Evolutionary conservation across 2,888 invertebrate genomes (phyloP), one percentile per base, ranked within the genome.

Genomic region (Tenthredo amoena): DNA sequence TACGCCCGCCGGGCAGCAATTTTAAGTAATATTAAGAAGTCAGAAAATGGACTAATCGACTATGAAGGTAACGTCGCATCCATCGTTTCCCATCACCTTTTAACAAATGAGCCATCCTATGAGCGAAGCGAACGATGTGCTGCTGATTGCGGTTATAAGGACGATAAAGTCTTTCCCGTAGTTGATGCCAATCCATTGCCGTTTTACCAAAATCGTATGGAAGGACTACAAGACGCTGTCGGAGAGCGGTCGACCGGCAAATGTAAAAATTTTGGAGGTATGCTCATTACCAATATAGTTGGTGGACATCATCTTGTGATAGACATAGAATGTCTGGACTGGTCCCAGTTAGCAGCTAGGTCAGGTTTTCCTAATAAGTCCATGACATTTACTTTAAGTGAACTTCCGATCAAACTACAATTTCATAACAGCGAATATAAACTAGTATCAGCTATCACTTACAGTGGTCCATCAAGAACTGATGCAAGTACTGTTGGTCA

Each of bases 161-260:
- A 65, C 26, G 1, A 31, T 65, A 21, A 9, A 65, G 10, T 65
- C 65, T 31, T 26, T 31, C 65, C 65, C 26, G 65, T 65, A 9
- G 26, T 65, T 26, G 65, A 65, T 31, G 26, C 31, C 26, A 26
- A 47, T 3, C n/a, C 15, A 31, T 68, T 68, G 34, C 43, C 43
- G 15, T 72, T 72, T 12, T 72, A 72, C 21, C 9, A 72, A 72
- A 72, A 72, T 72, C n/a, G 72, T 40, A 72, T 72, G 72, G 18
- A 26, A 68, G 72, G 40, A 72, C 72, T 72, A 40, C 40, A n/a
- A 72, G 15, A 40, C 9, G 40, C 40, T 40, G 18, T 72, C 7
- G 40, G 15, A 15, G 76, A 76, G 12, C 18, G n/a, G n/a, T 21
- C 50, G 50, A 72, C 37, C 43, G 40, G 37, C n/a, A n/a, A 37